Evolutionary conservation across 1,140 invertebrate species (phyloP).

Genomic region (Drosophila tristis): DNA sequence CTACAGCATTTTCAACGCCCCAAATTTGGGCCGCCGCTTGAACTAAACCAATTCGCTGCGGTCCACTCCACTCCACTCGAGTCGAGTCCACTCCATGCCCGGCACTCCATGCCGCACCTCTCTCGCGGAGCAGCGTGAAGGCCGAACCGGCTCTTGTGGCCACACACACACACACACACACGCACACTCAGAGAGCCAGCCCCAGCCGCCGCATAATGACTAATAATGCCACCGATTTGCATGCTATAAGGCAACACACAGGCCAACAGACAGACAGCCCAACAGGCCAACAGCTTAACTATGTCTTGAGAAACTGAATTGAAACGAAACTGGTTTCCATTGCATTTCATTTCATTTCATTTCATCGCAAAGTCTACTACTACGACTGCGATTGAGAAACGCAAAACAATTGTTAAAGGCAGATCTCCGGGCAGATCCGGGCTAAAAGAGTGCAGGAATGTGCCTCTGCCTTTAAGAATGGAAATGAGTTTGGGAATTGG

Average conservation of each 20-base stretch:
- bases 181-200: neutral
- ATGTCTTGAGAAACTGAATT: conserved; percentile 37
- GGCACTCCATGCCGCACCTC: no score
- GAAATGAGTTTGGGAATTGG: conserved; percentile 6
- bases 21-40: conserved; percentile 34
- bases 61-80: conserved; percentile 3
- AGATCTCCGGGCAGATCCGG: no score
- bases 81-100: no score
- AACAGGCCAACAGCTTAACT: conserved; percentile 8
- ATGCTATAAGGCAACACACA: conserved; percentile 44
- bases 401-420: conserved; percentile 5
- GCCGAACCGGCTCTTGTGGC: conserved; percentile 22
- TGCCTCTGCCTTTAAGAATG: neutral
- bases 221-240: conserved; percentile 59
- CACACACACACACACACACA: conserved; percentile 18
- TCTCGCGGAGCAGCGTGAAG: conserved; percentile 36
- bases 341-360: conserved; percentile 8
- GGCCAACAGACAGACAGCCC: no score
- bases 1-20: conserved; percentile 53
- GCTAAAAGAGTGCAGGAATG: no score
- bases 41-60: conserved; percentile 38
- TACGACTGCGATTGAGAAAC: conserved; percentile 4
- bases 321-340: conserved; percentile 45
- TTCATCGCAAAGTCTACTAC: neutral
- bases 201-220: conserved; percentile 38